Percentiles rank a stretch among this genome's conserved stretches.
Evolutionary conservation across 1,140 invertebrate species (phyloP).

Genomic region (Camponotus pennsylvanicus): DNA sequence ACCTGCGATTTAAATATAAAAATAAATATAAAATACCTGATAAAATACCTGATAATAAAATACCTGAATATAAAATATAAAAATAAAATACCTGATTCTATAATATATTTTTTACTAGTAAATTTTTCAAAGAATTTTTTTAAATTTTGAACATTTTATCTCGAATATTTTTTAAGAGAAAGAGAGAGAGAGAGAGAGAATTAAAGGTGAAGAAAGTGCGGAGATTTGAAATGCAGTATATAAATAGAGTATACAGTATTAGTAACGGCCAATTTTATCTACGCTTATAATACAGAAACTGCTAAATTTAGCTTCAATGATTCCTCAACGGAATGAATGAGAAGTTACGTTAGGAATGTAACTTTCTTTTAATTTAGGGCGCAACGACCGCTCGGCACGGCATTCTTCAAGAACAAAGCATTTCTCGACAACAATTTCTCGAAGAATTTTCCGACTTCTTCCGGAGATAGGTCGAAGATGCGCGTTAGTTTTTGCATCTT

Average conservation of each 20-base stretch:
- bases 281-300: neutral
- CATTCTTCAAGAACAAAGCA: neutral
- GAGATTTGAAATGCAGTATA: neutral
- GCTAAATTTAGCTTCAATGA: neutral
- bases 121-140: neutral
- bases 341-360: neutral
- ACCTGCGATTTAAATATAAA: too few relatives aligned
- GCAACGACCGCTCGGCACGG: too few relatives aligned
- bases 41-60: too few relatives aligned
- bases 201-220: neutral
- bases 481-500: neutral
- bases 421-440: conserved; percentile 19
- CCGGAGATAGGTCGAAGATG: neutral
- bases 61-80: too few relatives aligned
- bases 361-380: neutral
- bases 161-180: neutral
- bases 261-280: neutral
- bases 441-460: neutral
- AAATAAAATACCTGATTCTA: too few relatives aligned
- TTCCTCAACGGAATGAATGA: neutral
- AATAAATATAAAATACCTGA: too few relatives aligned
- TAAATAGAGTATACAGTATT: neutral
- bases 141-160: neutral
- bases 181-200: neutral
- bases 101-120: too few relatives aligned